These are phyloP conservation scores for Trichogramma dendrolimi DNA, from an alignment of 2,888 invertebrate genomes.

Conservation along the genomic window DNA sequence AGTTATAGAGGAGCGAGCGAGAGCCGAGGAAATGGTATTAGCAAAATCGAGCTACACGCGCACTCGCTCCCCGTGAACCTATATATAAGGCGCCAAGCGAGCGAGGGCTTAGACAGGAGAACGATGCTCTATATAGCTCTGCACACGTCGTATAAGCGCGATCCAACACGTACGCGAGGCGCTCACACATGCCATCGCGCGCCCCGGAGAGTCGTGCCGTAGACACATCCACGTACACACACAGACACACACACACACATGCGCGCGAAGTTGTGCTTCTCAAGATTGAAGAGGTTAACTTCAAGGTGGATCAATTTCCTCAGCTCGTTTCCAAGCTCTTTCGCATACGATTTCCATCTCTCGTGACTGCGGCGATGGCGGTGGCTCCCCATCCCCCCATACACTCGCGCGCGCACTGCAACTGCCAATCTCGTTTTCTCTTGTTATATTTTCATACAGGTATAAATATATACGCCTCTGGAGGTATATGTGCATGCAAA, in stretches of 20 bases:
- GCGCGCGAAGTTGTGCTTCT: background rate
- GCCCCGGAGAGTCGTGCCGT: background rate
- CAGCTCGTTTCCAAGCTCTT: constrained; percentile 25
- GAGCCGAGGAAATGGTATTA: no score
- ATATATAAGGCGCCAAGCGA: background rate
- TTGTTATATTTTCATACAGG: no score
- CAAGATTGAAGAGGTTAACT: constrained; percentile 26
- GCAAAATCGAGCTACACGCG: no score
- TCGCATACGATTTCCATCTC: constrained; percentile 19
- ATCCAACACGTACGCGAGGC: background rate
- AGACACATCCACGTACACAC: constrained; percentile 3
- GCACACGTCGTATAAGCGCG: no score
- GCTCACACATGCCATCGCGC: background rate
- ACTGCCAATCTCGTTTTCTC: no score
- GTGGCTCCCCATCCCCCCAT: background rate
- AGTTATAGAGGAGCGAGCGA: no score
- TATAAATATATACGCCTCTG: no score
- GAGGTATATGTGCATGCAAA: no score
- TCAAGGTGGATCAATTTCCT: constrained; percentile 31
- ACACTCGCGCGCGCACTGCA: background rate
- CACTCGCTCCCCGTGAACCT: no score
- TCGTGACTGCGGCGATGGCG: background rate
- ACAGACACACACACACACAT: background rate
- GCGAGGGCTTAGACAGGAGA: background rate
- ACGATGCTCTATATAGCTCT: background rate